A percentile compares a stretch with the other conserved stretches of the same genome.
These are phyloP conservation scores for Oreochromis mossambicus DNA, from an alignment of 2,797 vertebrate species.

Conservation along the genomic window DNA sequence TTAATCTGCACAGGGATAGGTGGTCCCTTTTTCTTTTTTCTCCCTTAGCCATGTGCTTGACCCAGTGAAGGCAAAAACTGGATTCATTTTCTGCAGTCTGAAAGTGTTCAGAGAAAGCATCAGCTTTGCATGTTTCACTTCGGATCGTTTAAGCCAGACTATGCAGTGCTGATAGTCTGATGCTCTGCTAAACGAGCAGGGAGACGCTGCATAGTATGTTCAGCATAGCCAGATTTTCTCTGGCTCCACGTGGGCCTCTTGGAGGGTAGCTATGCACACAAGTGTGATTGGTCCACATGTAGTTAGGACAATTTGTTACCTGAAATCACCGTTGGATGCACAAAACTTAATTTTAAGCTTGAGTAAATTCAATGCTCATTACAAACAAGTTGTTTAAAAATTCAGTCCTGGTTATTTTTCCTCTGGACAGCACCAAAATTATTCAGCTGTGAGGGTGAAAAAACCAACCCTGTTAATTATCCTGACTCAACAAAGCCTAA, in stretches of 20 bases:
- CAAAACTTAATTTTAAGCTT: not conserved
- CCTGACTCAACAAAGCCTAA: not conserved
- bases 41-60: not conserved
- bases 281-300: too few relatives aligned
- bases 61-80: not conserved
- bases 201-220: not conserved
- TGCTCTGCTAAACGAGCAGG: rapidly evolving
- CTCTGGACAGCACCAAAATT: not conserved
- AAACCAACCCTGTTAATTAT: not conserved
- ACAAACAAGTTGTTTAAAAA: not conserved
- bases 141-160: not conserved
- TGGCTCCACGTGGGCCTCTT: not conserved
- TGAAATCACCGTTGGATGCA: rapidly evolving
- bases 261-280: not conserved
- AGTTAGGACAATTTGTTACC: not conserved
- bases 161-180: not conserved
- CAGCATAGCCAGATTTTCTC: not conserved
- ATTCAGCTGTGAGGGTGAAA: not conserved
- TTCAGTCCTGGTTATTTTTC: not conserved
- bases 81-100: not conserved
- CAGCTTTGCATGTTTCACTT: not conserved
- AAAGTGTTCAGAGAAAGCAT: not conserved
- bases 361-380: not conserved
- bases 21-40: rapidly evolving
- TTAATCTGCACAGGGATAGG: not conserved